Evolutionary conservation across 2,113 vertebrate species (phyloP).

Genomic region (Calonectris borealis): DNA sequence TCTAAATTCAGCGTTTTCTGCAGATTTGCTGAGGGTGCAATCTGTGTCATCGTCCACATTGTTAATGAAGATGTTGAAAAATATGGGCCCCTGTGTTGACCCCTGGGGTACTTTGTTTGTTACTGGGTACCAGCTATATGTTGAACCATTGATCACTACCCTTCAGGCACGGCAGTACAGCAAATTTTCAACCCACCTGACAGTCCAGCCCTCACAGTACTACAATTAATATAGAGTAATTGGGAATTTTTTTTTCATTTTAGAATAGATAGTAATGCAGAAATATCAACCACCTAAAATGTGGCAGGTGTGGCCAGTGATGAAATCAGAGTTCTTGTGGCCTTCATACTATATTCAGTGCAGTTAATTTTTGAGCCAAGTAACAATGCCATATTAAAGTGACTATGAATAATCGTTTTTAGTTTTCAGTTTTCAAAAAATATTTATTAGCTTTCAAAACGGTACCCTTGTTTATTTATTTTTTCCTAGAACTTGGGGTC

Average conservation of each 20-base stretch:
- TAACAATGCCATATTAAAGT: not conserved
- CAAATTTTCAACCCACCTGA: not conserved
- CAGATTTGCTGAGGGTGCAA: not conserved
- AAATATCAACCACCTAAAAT: not conserved
- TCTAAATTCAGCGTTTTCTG: not conserved
- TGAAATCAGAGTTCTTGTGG: not conserved
- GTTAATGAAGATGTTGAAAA: not conserved
- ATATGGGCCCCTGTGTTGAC: not conserved
- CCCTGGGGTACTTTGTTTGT: not conserved
- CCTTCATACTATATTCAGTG: not conserved
- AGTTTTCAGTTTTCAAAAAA: not conserved
- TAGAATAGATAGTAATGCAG: not conserved
- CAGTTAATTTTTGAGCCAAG: not conserved
- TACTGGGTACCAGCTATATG: not conserved
- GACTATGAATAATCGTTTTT: not conserved
- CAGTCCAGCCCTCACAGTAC: not conserved
- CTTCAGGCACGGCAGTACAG: not conserved
- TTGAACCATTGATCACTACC: not conserved
- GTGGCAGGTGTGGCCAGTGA: not conserved
- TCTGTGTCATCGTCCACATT: not conserved
- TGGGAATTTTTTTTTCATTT: not conserved
- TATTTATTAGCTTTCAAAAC: not conserved
- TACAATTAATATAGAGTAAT: not conserved
- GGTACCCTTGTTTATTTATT: not conserved
- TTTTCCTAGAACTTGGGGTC: not conserved